These are phyloP conservation scores for Bovichtus diacanthus DNA, from an alignment of 2,797 vertebrate genomes.

Conservation along the genomic window DNA sequence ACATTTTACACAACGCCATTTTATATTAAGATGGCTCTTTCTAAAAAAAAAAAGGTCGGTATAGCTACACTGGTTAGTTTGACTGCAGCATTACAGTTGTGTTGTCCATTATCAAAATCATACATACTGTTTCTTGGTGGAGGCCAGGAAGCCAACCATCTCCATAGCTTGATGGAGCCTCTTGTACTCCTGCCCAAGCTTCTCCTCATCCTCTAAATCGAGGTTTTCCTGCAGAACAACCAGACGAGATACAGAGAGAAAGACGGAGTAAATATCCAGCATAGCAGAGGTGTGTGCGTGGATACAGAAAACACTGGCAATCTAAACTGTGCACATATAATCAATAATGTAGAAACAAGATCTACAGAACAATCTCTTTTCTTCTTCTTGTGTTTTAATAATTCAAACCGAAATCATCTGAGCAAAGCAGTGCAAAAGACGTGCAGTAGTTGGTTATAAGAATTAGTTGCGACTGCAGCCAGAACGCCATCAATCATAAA, in stretches of 20 bases:
- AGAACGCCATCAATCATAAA: not conserved
- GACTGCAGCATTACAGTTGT: not conserved
- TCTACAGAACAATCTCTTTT: not conserved
- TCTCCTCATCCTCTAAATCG: constrained; percentile 88
- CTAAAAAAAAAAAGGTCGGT: not conserved
- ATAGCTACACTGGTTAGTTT: not conserved
- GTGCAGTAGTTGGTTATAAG: not conserved
- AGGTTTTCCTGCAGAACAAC: constrained; percentile 86
- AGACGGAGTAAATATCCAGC: not conserved
- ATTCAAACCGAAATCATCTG: not conserved
- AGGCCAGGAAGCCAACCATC: constrained; percentile 96
- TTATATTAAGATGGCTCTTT: not conserved
- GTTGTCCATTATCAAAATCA: not conserved
- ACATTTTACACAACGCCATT: not conserved
- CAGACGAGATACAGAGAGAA: not conserved
- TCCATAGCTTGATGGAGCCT: constrained; percentile 98
- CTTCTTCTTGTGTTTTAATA: not conserved
- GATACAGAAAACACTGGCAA: not conserved
- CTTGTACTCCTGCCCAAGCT: constrained; percentile 90
- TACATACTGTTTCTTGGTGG: constrained; percentile 94
- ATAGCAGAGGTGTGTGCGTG: not conserved
- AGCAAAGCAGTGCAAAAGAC: not conserved
- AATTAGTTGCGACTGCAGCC: not conserved
- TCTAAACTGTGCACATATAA: not conserved
- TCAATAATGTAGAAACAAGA: too few relatives aligned